Base-by-base conservation (phyloP, 2,888 invertebrate species). In the Coelinius sp. region DNA sequence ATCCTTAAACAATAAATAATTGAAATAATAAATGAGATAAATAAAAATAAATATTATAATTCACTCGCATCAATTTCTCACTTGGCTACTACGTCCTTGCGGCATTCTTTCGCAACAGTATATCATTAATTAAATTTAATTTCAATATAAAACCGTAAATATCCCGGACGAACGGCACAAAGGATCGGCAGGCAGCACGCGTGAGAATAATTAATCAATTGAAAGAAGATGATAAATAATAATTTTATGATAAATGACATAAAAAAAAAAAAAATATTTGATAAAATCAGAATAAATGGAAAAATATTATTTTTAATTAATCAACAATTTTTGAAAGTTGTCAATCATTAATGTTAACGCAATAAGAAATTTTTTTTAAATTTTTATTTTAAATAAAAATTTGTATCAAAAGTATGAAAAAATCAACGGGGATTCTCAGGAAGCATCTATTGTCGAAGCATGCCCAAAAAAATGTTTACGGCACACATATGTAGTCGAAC, bases 401-500 rank as follows among this genome's bases (percentile, higher is more conserved):
- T 78, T 73, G 76, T 75, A 82, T 73, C 78, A 81, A 78, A 66
- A 66, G 17, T 66, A 31, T 65, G 27, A 66, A 35, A 56, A 77
- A 78, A 74, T 69, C 68, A 75, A 77, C 67, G 73, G 70, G 73
- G 74, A 80, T 79, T 49, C 73, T 76, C 78, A 84, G 83, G 83
- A 86, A 87, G 85, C 87, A 83, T 84, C 86, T 86, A 86, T 83
- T n/a, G 80, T 82, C 81, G 84, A 86, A 85, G 83, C 87, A 87
- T 87, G 86, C 86, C 85, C 84, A 86, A 86, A 86, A n/a, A 86
- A 85, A 83, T 83, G 78, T 79, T 83, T 84, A 81, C 81, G 84
- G 85, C 85, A 85, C 86, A 85, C 79, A 77, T 74, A 78, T 77
- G 78, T 79, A 78, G 1, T 80, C 78, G 74, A 82, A 75, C 74